Evolutionary conservation across 35 echinoderm and acorn worm species (phyloP).

Genomic region (Stichopus chloronotus): DNA sequence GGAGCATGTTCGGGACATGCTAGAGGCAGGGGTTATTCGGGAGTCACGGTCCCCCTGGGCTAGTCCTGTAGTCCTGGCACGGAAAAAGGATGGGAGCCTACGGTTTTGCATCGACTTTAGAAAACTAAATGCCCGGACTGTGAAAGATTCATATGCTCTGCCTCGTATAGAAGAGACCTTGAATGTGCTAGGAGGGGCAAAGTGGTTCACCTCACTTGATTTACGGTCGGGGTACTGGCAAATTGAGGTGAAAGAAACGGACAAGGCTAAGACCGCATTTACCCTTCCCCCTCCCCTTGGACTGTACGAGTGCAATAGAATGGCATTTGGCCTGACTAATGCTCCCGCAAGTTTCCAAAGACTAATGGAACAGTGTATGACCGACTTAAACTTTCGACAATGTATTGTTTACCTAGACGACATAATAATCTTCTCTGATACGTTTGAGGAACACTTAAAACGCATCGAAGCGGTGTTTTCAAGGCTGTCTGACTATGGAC

Average conservation of each 20-base stretch:
- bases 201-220: not conserved
- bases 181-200: not conserved
- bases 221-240: slow-evolving; percentile 15
- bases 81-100: too few relatives aligned
- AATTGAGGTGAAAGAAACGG: slow-evolving; percentile 24
- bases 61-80: not conserved
- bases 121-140: not conserved
- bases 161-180: too few relatives aligned
- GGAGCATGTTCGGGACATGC: not conserved
- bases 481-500: slow-evolving; percentile 27
- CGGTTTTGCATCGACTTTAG: not conserved
- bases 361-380: slow-evolving; percentile 13
- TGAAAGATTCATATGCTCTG: slow-evolving; percentile 10
- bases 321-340: slow-evolving; percentile 31
- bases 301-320: slow-evolving; percentile 27
- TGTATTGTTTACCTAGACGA: slow-evolving; percentile 59
- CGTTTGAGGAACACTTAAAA: slow-evolving; percentile 54
- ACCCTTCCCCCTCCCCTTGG: slow-evolving; percentile 22
- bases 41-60: not conserved
- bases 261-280: slow-evolving; percentile 65
- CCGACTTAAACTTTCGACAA: slow-evolving; percentile 13
- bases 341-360: slow-evolving; percentile 21
- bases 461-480: slow-evolving; percentile 47
- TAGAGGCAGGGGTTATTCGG: not conserved
- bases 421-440: slow-evolving; percentile 57